A percentile compares a stretch with the other conserved stretches of the same genome.
These are phyloP conservation scores for Perithous albicinctus DNA, from an alignment of 2,888 invertebrate species.

Conservation along the genomic window DNA sequence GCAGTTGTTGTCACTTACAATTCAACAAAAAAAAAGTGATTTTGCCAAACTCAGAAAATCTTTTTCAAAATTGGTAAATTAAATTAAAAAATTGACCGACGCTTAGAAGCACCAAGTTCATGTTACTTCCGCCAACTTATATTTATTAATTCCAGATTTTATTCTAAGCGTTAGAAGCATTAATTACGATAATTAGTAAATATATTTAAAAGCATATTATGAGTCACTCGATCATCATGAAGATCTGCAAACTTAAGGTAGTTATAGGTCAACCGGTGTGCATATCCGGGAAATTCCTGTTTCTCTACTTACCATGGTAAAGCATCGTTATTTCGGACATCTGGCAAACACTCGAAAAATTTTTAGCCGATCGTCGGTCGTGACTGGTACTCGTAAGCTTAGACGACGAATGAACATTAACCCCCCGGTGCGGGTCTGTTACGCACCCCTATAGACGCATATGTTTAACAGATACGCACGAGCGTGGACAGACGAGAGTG, in stretches of 20 bases:
- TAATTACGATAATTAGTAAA: not conserved
- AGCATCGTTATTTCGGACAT: slow-evolving; percentile 71
- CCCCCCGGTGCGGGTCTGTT: slow-evolving; percentile 46
- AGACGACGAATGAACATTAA: slow-evolving; percentile 27
- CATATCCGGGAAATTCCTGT: slow-evolving; percentile 78
- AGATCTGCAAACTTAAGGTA: not conserved
- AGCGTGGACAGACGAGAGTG: slow-evolving; percentile 53
- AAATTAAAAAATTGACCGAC: too few relatives aligned
- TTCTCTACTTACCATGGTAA: slow-evolving; percentile 41
- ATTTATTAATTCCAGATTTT: too few relatives aligned
- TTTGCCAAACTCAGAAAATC: too few relatives aligned
- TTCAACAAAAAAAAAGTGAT: too few relatives aligned
- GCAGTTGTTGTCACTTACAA: too few relatives aligned
- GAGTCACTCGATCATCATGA: not conserved
- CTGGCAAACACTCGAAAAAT: slow-evolving; percentile 77
- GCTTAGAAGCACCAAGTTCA: too few relatives aligned
- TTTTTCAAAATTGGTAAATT: too few relatives aligned
- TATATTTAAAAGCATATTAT: not conserved
- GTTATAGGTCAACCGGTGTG: slow-evolving; percentile 64
- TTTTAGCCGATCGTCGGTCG: slow-evolving; percentile 38
- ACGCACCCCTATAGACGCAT: slow-evolving; percentile 81
- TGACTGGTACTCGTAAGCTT: slow-evolving; percentile 3
- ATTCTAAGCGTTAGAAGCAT: too few relatives aligned
- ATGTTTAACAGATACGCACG: slow-evolving; percentile 80
- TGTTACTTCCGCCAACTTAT: too few relatives aligned